Conservation (phyloP, 37 sponge, comb jelly and placozoan species). For the Eunapius fragilis region DNA sequence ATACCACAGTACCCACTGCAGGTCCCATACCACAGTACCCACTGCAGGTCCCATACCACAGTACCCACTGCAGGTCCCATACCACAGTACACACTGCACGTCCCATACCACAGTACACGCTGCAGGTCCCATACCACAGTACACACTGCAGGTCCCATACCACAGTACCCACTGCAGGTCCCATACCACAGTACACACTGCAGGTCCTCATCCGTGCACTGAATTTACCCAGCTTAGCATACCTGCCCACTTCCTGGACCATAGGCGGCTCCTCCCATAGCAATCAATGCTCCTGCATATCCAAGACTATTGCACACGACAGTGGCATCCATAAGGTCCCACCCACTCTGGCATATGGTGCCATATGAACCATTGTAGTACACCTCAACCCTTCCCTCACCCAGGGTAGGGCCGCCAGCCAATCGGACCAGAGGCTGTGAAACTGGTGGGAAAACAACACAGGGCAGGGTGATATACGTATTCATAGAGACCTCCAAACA, state of each 20-base stretch:
- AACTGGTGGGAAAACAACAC: not conserved
- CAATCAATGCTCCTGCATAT: conserved; percentile 16
- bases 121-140: too few species aligned
- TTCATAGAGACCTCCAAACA: too few species aligned
- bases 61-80: too few species aligned
- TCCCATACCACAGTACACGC: too few species aligned
- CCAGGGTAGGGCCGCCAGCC: conserved; percentile 1
- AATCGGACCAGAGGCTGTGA: not conserved
- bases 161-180: too few species aligned
- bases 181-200: not conserved
- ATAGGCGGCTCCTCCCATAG: not conserved
- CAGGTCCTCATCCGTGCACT: not conserved
- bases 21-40: too few species aligned
- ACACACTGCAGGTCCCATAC: too few species aligned
- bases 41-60: too few species aligned
- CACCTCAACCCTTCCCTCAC: conserved; percentile 29
- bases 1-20: too few species aligned
- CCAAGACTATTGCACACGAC: conserved; percentile 6
- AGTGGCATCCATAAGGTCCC: conserved; percentile 11
- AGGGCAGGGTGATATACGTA: too few species aligned
- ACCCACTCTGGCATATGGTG: conserved; percentile 9
- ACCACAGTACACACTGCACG: too few species aligned
- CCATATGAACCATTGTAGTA: conserved; percentile 12
- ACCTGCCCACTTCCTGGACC: conserved; percentile 22
- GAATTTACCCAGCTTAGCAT: not conserved